Base-by-base conservation (phyloP, 37 sponge, comb jelly and placozoan species). In the Hormiphora californensis region DNA sequence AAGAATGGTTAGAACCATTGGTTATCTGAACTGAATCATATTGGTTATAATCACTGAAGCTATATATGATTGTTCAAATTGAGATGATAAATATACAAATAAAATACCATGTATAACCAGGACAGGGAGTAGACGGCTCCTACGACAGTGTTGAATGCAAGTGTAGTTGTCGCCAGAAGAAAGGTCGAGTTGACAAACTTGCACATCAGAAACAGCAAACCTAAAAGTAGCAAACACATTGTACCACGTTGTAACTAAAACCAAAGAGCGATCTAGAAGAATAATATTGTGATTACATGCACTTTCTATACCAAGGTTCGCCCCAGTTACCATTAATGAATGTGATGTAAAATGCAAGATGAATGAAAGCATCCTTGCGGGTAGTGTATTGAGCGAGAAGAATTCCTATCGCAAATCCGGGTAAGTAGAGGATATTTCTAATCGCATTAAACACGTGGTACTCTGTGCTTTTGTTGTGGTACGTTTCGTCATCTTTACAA, bases 271-370 rank as follows among this genome's bases (percentile, higher is more conserved):
- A n/a, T n/a, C n/a, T n/a, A n/a, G n/a, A n/a, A n/a, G n/a, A n/a
- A n/a, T n/a, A n/a, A n/a, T n/a, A n/a, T n/a, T n/a, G n/a, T n/a
- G n/a, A n/a, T n/a, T n/a, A n/a, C n/a, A n/a, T n/a, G n/a, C n/a
- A n/a, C n/a, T n/a, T n/a, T n/a, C n/a, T n/a, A n/a, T n/a, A n/a
- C n/a, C n/a, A n/a, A n/a, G n/a, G n/a, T n/a, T n/a, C n/a, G n/a
- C n/a, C n/a, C n/a, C n/a, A n/a, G 4, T 8, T 22, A 73, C 81
- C 81, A 46, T 73, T 73, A 2, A 73, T 73, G 25, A 73, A 73
- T n/a, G 81, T 73, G 81, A 73, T 73, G 81, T 73, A 73, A 46
- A 73, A 73, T 4, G 81, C 81, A 11, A 73, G 36, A 46, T 73
- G 81, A 15, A 73, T 73, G 44, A 73, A 73, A 23, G 81, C 81